Evolutionary conservation across 2,888 invertebrate genomes (phyloP).

Genomic region (Spatulosminthurus flaviceps): DNA sequence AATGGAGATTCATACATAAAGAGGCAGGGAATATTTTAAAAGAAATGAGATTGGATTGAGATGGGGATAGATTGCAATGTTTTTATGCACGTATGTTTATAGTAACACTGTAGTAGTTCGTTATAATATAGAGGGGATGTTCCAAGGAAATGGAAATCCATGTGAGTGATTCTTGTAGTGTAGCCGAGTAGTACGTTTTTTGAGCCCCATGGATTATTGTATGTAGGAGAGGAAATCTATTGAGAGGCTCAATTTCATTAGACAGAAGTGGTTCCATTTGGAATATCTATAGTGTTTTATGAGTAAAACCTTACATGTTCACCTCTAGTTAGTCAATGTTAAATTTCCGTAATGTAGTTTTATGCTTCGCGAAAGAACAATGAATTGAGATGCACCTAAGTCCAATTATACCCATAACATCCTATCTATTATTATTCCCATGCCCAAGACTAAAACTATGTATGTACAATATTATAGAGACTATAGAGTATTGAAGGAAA

Average conservation of each 20-base stretch:
- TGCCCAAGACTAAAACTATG: too few relatives aligned
- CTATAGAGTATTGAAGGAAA: too few relatives aligned
- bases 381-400: not conserved
- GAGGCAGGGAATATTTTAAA: constrained; percentile 4
- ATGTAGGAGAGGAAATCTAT: not conserved
- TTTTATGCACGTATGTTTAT: too few relatives aligned
- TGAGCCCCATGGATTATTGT: not conserved
- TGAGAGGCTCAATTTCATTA: too few relatives aligned
- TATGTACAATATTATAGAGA: too few relatives aligned
- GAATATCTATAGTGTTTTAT: not conserved
- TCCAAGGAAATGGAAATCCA: not conserved
- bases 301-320: constrained; percentile 4
- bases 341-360: constrained; percentile 30
- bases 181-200: not conserved
- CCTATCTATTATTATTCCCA: too few relatives aligned
- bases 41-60: constrained; percentile 14
- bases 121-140: not conserved
- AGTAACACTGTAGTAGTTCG: too few relatives aligned
- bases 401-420: not conserved
- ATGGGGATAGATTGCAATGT: not conserved
- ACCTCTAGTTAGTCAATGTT: constrained; percentile 26
- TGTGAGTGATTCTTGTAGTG: not conserved
- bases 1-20: not conserved
- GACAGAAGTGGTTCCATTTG: not conserved
- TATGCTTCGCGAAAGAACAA: constrained; percentile 8